Evolutionary conservation across 2,888 invertebrate genomes (phyloP).

Genomic region (Rhaphigaster nebulosa): DNA sequence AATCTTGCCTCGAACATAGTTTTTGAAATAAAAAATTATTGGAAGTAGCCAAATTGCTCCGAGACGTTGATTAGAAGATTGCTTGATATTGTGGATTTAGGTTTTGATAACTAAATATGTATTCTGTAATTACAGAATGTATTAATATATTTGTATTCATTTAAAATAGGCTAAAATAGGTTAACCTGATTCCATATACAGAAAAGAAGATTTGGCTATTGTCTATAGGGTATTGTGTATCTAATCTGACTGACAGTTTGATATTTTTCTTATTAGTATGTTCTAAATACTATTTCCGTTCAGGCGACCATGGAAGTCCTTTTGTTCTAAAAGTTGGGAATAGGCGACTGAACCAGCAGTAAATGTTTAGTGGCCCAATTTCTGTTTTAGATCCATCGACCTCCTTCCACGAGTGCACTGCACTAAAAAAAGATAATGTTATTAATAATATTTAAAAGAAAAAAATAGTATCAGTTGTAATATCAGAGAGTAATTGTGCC

Average conservation of each 20-base stretch:
- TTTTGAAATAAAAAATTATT: no score
- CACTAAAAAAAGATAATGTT: neutral
- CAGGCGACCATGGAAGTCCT: neutral
- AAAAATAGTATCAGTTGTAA: neutral
- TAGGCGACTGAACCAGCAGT: neutral
- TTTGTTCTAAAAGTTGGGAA: neutral
- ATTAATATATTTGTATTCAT: no score
- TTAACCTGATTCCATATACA: neutral
- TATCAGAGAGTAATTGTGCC: neutral
- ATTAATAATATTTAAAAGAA: neutral
- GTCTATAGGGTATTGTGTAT: neutral
- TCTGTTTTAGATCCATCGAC: neutral
- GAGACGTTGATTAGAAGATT: no score
- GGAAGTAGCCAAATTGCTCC: no score
- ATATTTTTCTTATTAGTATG: neutral
- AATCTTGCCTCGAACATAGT: no score
- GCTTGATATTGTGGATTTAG: no score
- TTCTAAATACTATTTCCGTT: neutral
- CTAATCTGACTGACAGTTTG: neutral
- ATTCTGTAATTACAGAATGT: no score
- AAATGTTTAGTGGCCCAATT: constrained; percentile 4
- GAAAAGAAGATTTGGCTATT: neutral
- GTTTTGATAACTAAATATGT: no score
- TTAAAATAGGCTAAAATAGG: neutral
- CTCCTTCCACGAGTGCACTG: neutral